Percentiles rank a stretch among this genome's conserved stretches.
phyloP scores from a whole-genome alignment of 37 sponge, comb jelly and placozoan genomes.

The Axinella damicornis region DNA sequence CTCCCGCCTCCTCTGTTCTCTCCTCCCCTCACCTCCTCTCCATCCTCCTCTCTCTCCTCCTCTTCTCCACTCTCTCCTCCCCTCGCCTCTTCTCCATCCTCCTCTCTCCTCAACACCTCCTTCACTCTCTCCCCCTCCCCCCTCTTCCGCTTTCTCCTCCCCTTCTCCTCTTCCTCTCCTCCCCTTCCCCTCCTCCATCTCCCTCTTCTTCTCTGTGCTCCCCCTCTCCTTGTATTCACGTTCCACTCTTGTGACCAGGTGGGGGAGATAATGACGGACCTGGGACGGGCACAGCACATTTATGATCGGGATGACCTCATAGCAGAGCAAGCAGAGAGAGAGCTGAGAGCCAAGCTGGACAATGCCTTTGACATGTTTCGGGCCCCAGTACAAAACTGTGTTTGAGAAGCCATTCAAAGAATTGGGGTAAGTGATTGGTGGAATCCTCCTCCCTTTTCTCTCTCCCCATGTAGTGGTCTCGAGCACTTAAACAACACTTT shows the following conservation, averaged over 20 bases:
- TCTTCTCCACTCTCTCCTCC: too few relatives aligned
- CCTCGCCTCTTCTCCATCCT: too few relatives aligned
- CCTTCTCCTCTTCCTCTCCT: background rate
- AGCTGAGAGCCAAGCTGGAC: constrained; percentile 90
- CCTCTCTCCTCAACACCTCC: too few relatives aligned
- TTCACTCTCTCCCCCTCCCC: too few relatives aligned
- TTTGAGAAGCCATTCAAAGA: constrained; percentile 97
- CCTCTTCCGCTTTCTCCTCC: too few relatives aligned
- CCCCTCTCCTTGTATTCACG: too few relatives aligned
- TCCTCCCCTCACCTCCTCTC: too few relatives aligned
- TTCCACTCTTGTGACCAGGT: constrained; percentile 46
- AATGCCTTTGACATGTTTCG: constrained; percentile 93
- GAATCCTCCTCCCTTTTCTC: background rate
- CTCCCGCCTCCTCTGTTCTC: too few relatives aligned
- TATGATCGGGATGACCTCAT: constrained; percentile 97
- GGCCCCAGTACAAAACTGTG: constrained; percentile 69
- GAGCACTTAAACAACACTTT: too few relatives aligned
- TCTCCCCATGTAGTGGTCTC: too few relatives aligned
- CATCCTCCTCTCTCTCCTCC: too few relatives aligned
- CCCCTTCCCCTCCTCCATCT: background rate
- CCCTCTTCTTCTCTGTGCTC: background rate
- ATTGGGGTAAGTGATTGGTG: constrained; percentile 65
- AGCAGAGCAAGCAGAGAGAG: constrained; percentile 98
- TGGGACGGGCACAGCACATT: constrained; percentile 94
- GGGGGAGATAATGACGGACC: constrained; percentile 97